Evolutionary conservation across 2,797 vertebrate genomes (phyloP).

Genomic region (Myioborus melanocephalus): DNA sequence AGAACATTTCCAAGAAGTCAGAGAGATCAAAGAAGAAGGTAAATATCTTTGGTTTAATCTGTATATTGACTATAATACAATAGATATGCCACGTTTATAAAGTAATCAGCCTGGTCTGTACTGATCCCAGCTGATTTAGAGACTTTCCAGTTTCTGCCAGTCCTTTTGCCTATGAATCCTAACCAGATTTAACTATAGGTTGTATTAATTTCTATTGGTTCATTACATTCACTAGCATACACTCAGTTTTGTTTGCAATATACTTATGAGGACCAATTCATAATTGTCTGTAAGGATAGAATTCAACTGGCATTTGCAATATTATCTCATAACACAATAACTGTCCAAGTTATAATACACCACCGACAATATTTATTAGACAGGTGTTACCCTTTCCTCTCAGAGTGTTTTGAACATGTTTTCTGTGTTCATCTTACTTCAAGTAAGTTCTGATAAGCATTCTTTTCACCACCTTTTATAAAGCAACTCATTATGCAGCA

Average conservation of each 20-base stretch:
- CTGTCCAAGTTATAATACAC: not conserved
- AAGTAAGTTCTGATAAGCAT: not conserved
- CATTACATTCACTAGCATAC: not conserved
- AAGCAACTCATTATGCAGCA: not conserved
- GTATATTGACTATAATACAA: not conserved
- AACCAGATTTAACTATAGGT: not conserved
- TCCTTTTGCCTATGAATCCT: not conserved
- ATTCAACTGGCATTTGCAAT: not conserved
- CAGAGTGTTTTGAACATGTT: not conserved
- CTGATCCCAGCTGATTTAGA: not conserved
- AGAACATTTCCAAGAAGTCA: constrained; percentile 87
- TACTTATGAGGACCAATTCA: not conserved
- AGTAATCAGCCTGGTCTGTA: not conserved
- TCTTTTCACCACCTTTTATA: not conserved
- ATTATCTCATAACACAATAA: not conserved
- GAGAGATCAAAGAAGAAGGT: constrained; percentile 86
- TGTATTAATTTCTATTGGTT: not conserved
- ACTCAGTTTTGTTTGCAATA: not conserved
- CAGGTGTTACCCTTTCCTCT: not conserved
- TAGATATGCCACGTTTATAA: not conserved
- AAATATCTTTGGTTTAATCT: constrained; percentile 6
- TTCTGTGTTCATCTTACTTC: not conserved
- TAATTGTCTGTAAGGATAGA: not conserved
- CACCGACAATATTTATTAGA: not conserved
- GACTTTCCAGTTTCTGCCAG: not conserved